These are phyloP conservation scores for Eptesicus fuscus DNA, from an alignment of 2,113 vertebrate species.

Conservation along the genomic window DNA sequence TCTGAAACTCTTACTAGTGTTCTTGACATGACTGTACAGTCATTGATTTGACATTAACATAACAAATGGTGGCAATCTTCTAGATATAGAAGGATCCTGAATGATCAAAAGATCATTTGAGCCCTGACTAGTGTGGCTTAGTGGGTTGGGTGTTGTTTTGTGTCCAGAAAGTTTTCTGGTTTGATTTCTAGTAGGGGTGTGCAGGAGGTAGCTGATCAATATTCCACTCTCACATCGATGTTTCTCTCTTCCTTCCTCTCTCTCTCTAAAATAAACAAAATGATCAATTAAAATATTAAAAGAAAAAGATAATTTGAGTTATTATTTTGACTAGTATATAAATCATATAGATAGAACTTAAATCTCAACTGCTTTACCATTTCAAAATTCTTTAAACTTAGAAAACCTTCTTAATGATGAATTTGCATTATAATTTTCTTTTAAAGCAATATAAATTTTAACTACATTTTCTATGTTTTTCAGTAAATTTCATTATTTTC, in stretches of 20 bases:
- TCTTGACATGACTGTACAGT: background rate
- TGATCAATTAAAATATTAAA: background rate
- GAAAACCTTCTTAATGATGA: background rate
- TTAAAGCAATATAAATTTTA: slow-evolving; percentile 20
- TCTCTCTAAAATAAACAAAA: background rate
- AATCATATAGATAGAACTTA: background rate
- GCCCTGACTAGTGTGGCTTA: background rate
- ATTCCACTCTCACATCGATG: background rate
- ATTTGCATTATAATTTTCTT: slow-evolving; percentile 2
- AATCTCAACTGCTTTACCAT: slow-evolving; percentile 11
- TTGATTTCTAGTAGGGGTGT: background rate
- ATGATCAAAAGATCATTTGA: background rate
- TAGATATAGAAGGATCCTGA: background rate
- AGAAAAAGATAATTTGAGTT: background rate
- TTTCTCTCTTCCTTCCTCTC: background rate
- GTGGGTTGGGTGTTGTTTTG: background rate
- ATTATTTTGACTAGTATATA: slow-evolving; percentile 6
- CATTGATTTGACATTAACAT: background rate
- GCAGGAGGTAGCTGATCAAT: background rate
- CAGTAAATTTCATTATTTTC: background rate
- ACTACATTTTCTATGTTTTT: slow-evolving; percentile 9
- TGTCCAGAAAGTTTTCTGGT: background rate
- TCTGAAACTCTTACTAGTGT: slow-evolving; percentile 20
- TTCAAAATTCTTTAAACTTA: slow-evolving; percentile 42
- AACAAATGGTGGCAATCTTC: background rate